Evolutionary conservation across 2,888 invertebrate genomes (phyloP).

Genomic region (Spodoptera exigua): DNA sequence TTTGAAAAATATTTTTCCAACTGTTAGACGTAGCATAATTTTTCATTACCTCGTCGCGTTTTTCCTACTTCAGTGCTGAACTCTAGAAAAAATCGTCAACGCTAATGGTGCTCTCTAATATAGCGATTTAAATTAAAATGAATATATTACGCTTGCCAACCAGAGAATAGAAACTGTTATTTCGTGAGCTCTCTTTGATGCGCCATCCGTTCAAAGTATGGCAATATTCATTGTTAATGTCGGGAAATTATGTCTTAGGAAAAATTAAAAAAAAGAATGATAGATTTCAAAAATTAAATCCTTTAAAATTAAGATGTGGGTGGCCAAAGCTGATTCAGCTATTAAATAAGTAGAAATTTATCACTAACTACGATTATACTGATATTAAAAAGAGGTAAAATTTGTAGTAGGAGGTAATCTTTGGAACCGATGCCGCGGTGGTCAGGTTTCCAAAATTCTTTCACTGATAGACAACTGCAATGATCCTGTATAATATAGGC

Average conservation of each 20-base stretch:
- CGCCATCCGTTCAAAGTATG: conserved; percentile 19
- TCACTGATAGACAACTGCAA: too few relatives aligned
- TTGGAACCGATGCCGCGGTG: too few relatives aligned
- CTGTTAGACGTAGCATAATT: not conserved
- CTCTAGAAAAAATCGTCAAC: conserved; percentile 38
- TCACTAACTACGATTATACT: too few relatives aligned
- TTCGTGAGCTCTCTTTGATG: conserved; percentile 38
- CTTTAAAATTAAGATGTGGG: too few relatives aligned
- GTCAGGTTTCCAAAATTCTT: too few relatives aligned
- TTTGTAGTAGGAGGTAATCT: too few relatives aligned
- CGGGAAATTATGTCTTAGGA: conserved; percentile 6
- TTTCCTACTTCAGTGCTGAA: conserved; percentile 16
- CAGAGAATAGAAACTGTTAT: conserved; percentile 40
- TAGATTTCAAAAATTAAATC: too few relatives aligned
- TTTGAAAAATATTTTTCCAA: too few relatives aligned
- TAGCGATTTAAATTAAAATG: conserved; percentile 58
- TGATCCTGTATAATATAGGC: too few relatives aligned
- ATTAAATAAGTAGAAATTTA: too few relatives aligned
- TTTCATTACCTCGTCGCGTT: not conserved
- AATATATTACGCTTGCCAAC: conserved; percentile 47
- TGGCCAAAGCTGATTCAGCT: too few relatives aligned
- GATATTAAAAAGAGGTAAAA: too few relatives aligned
- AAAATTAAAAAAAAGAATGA: conserved; percentile 1
- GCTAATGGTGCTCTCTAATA: conserved; percentile 47
- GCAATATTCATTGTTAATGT: conserved; percentile 6